These are phyloP conservation scores for Eupeodes luniger DNA, from an alignment of 2,888 invertebrate genomes.

Conservation along the genomic window DNA sequence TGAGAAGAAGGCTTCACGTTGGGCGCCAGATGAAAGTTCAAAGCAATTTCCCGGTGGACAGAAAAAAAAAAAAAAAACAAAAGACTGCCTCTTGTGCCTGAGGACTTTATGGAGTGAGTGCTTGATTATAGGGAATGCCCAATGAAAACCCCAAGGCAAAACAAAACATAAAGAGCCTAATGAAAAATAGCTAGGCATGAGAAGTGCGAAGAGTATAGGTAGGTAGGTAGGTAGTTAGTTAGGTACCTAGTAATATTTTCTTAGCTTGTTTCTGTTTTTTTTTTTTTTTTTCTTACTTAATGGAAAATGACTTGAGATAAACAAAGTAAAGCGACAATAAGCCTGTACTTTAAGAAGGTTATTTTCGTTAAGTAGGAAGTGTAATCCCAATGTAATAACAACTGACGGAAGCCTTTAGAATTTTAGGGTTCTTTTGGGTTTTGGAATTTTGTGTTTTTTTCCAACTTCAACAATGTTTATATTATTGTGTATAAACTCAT, in stretches of 20 bases:
- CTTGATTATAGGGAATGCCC: conserved; percentile 45
- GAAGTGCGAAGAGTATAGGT: background rate
- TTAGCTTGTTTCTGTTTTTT: background rate
- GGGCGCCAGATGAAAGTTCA: conserved; percentile 42
- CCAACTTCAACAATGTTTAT: background rate
- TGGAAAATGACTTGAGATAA: conserved; percentile 39
- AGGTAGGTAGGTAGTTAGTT: background rate
- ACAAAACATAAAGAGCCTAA: conserved; percentile 40
- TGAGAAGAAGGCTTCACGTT: background rate
- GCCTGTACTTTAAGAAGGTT: background rate
- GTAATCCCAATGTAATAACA: conserved; percentile 23
- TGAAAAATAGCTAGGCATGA: conserved; percentile 3
- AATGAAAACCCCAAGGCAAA: conserved; percentile 40
- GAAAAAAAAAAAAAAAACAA: conserved; percentile 7
- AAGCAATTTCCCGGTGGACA: conserved; percentile 47
- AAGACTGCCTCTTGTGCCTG: conserved; percentile 12
- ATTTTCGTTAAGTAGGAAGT: conserved; percentile 18
- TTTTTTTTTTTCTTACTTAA: conserved; percentile 15
- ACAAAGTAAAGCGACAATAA: conserved; percentile 10
- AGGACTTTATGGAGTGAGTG: conserved; percentile 17
- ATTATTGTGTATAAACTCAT: background rate
- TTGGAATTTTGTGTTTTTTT: background rate
- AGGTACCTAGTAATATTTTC: background rate
- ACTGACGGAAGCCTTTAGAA: conserved; percentile 15
- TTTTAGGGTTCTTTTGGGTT: background rate